These are phyloP conservation scores for Thyatira batis DNA, from an alignment of 2,888 invertebrate species.

Conservation along the genomic window DNA sequence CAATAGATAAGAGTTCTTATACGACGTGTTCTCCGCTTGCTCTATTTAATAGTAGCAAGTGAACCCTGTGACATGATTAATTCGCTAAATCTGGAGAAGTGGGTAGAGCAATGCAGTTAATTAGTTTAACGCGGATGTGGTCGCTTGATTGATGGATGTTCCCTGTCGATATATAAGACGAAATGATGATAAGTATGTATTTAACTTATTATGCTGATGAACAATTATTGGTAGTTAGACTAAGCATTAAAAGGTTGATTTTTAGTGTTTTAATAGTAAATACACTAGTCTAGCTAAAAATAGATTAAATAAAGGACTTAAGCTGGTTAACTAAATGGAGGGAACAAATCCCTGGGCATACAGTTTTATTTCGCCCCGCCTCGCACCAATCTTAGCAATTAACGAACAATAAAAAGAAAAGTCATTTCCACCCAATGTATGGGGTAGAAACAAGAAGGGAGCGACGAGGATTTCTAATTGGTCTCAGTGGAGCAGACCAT, in stretches of 20 bases:
- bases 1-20: constrained; percentile 1
- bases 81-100: constrained; percentile 16
- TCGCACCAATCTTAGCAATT: constrained; percentile 75
- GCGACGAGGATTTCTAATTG: constrained; percentile 49
- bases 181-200: too few relatives aligned
- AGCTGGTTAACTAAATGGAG: background rate
- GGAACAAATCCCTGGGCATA: constrained; percentile 54
- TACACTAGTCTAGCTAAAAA: too few relatives aligned
- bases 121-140: constrained; percentile 39
- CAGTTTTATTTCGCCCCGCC: constrained; percentile 61
- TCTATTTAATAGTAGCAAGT: background rate
- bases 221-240: too few relatives aligned
- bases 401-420: constrained; percentile 66
- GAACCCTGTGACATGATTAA: background rate
- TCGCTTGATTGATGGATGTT: constrained; percentile 45
- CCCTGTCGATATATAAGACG: constrained; percentile 36
- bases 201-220: too few relatives aligned
- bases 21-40: background rate
- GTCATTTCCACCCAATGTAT: constrained; percentile 39
- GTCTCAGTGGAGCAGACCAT: constrained; percentile 41
- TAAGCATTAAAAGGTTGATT: too few relatives aligned
- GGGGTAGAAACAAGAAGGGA: constrained; percentile 29
- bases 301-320: background rate
- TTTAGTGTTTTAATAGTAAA: too few relatives aligned
- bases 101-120: constrained; percentile 37